Conservation (phyloP, 2,797 vertebrate species). For the Pseudomugil gertrudae region DNA sequence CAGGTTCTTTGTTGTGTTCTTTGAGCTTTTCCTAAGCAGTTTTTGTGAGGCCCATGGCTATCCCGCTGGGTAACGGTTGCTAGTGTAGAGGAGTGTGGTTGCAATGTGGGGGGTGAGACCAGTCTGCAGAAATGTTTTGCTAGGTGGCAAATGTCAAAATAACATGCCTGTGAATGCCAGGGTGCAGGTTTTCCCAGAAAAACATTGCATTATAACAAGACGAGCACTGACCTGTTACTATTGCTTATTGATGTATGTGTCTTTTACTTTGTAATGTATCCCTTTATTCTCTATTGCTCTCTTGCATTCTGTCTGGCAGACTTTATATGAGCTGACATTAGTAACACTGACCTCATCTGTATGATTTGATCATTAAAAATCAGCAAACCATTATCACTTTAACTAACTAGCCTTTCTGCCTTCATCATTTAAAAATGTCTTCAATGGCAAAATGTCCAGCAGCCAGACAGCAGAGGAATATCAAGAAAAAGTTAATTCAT, state of each 20-base stretch:
- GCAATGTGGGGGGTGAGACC: background rate
- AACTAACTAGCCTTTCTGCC: too few species aligned
- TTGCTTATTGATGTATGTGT: too few species aligned
- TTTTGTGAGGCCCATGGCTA: background rate
- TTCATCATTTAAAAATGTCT: background rate
- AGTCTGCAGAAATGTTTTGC: background rate
- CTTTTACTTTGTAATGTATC: too few species aligned
- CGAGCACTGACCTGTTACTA: background rate
- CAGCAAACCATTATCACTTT: too few species aligned
- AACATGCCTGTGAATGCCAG: background rate
- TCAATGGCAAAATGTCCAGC: background rate
- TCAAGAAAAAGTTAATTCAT: too few species aligned
- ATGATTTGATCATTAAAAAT: too few species aligned
- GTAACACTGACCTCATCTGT: too few species aligned
- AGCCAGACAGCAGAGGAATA: background rate
- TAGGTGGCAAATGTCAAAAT: background rate
- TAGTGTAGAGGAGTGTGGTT: conserved; percentile 1
- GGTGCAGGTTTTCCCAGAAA: background rate
- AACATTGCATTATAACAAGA: background rate
- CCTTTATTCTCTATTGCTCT: too few species aligned
- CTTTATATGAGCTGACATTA: too few species aligned
- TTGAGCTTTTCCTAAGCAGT: background rate
- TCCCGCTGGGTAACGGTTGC: background rate
- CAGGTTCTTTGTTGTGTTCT: background rate
- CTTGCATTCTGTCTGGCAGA: too few species aligned